These are phyloP conservation scores for Eristalis arbustorum DNA, from an alignment of 2,888 invertebrate species.

Conservation along the genomic window DNA sequence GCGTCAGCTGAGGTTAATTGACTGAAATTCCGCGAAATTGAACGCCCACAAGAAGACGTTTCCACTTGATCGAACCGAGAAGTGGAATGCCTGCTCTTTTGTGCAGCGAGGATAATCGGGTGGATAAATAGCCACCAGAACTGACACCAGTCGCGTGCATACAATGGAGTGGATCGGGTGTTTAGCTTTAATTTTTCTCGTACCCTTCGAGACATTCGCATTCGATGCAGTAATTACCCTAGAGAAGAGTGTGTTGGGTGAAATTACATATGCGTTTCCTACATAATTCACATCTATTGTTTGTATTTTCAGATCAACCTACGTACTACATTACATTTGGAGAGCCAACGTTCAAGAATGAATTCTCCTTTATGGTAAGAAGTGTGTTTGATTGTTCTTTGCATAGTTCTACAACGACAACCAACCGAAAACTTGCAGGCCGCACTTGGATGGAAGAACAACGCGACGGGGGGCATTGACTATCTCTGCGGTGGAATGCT, in stretches of 20 bases:
- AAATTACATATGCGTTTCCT: not conserved
- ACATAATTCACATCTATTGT: not conserved
- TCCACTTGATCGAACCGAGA: not conserved
- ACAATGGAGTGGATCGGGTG: not conserved
- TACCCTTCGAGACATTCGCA: not conserved
- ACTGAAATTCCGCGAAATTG: too few relatives aligned
- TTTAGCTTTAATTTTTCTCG: not conserved
- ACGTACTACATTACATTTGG: not conserved
- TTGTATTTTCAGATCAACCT: not conserved
- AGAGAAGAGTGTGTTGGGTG: not conserved
- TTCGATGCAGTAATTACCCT: not conserved
- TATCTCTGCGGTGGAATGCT: conserved; percentile 35
- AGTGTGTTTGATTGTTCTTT: not conserved
- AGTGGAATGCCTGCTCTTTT: not conserved
- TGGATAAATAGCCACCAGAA: not conserved
- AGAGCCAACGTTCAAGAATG: not conserved
- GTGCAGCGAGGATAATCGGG: not conserved
- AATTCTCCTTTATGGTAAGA: not conserved
- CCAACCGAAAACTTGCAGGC: not conserved
- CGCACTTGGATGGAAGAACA: conserved; percentile 37
- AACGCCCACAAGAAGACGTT: too few relatives aligned
- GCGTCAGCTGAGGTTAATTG: too few relatives aligned
- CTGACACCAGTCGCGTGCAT: not conserved
- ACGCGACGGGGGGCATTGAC: not conserved
- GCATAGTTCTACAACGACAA: not conserved